These are phyloP conservation scores for Pseudomugil tenellus DNA, from an alignment of 2,797 vertebrate species.

Conservation along the genomic window DNA sequence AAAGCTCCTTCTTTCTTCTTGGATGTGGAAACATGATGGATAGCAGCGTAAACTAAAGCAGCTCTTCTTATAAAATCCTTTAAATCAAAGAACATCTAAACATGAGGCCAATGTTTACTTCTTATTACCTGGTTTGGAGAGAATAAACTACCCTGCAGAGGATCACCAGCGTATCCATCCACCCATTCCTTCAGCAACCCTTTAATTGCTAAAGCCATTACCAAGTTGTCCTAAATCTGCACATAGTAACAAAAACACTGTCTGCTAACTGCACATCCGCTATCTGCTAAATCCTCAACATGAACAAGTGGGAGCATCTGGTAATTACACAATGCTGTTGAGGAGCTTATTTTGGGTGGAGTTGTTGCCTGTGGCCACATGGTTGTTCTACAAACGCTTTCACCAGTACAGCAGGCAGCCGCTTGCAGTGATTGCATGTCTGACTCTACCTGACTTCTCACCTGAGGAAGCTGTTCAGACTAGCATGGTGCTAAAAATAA, in stretches of 20 bases:
- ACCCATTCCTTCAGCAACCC: not conserved
- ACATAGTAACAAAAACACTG: not conserved
- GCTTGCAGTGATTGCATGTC: constrained; percentile 26
- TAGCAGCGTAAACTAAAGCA: not conserved
- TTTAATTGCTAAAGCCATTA: not conserved
- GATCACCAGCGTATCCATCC: not conserved
- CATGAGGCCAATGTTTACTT: not conserved
- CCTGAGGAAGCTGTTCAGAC: not conserved
- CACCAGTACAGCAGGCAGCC: constrained; percentile 22
- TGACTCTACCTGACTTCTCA: not conserved
- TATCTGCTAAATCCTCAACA: constrained; percentile 23
- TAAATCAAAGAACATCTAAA: not conserved
- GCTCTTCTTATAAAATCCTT: not conserved
- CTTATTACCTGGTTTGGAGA: not conserved
- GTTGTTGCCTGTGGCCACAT: constrained; percentile 27
- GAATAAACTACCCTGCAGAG: not conserved
- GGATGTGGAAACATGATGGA: not conserved
- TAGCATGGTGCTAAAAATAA: not conserved
- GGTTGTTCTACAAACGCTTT: constrained; percentile 34
- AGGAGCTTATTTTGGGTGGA: constrained; percentile 43
- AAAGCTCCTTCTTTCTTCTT: not conserved
- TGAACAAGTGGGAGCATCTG: constrained; percentile 52
- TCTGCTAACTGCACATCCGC: constrained; percentile 1
- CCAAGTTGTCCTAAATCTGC: not conserved
- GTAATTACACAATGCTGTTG: constrained; percentile 44